Conservation (phyloP, 2,113 vertebrate genomes). For the Psettodes erumei region DNA sequence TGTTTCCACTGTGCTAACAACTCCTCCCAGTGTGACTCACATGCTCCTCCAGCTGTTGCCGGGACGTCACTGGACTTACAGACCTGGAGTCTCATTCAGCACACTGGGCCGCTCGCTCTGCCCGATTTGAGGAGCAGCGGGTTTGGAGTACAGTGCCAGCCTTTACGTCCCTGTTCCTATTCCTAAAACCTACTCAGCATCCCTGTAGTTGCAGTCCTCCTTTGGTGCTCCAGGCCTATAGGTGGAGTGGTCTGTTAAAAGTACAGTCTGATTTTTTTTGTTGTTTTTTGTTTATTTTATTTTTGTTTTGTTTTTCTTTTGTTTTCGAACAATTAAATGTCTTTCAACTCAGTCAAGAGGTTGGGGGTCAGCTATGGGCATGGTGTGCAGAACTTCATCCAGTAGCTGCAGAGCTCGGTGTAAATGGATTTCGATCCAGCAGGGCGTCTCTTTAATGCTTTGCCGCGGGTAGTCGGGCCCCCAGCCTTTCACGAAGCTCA, state of each 20-base stretch:
- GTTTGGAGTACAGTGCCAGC: constrained; percentile 39
- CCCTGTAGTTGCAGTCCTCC: constrained; percentile 50
- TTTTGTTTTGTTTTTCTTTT: not conserved
- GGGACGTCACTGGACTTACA: constrained; percentile 37
- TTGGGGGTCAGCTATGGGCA: constrained; percentile 98
- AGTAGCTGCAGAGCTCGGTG: constrained; percentile 96
- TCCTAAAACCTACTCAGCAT: constrained; percentile 40
- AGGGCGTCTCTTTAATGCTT: constrained; percentile 98
- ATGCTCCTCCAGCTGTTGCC: constrained; percentile 54
- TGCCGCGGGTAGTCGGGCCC: constrained; percentile 96
- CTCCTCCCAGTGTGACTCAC: constrained; percentile 47
- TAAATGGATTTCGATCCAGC: constrained; percentile 98
- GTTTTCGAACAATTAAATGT: constrained; percentile 39
- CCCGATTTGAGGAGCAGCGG: constrained; percentile 13
- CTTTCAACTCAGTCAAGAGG: constrained; percentile 89
- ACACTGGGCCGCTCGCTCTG: not conserved
- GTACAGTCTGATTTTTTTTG: constrained; percentile 36
- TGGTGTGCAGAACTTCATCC: constrained; percentile 98
- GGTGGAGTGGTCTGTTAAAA: constrained; percentile 53
- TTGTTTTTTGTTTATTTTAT: not conserved
- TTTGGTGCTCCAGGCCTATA: constrained; percentile 35
- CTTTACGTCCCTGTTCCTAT: constrained; percentile 35
- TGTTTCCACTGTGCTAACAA: constrained; percentile 24
- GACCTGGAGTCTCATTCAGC: constrained; percentile 16
- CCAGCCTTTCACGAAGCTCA: constrained; percentile 99